These are phyloP conservation scores for Parus major DNA, from an alignment of 2,113 vertebrate genomes.

Conservation along the genomic window DNA sequence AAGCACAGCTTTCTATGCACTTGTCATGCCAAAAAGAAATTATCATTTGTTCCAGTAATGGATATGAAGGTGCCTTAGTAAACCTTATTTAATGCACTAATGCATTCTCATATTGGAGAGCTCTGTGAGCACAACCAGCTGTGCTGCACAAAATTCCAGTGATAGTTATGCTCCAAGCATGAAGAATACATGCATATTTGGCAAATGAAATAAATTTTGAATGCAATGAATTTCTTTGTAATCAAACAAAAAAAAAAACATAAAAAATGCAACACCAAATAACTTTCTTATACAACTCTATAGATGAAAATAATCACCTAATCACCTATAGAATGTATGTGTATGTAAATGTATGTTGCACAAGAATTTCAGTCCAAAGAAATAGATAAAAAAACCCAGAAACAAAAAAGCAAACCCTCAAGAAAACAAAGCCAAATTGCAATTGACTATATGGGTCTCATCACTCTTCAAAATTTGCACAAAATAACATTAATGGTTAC, in stretches of 20 bases:
- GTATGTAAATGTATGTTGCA: not conserved
- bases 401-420: accelerated
- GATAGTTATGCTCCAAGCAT: not conserved
- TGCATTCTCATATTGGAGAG: not conserved
- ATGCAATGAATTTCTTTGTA: not conserved
- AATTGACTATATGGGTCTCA: not conserved
- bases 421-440: not conserved
- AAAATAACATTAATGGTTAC: not conserved
- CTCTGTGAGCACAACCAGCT: not conserved
- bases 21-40: not conserved
- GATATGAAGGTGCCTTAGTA: not conserved
- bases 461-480: not conserved
- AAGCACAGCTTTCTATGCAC: not conserved
- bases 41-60: not conserved
- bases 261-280: not conserved
- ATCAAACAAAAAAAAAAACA: not conserved
- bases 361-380: not conserved
- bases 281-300: not conserved
- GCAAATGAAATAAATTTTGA: not conserved
- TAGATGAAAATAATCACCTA: not conserved
- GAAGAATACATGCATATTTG: not conserved
- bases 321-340: no score
- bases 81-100: not conserved
- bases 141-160: not conserved
- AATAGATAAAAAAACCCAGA: not conserved